Percentiles rank a stretch among this genome's conserved stretches.
These are phyloP conservation scores for Drosophila parvula DNA, from an alignment of 1,140 invertebrate species.

Conservation along the genomic window DNA sequence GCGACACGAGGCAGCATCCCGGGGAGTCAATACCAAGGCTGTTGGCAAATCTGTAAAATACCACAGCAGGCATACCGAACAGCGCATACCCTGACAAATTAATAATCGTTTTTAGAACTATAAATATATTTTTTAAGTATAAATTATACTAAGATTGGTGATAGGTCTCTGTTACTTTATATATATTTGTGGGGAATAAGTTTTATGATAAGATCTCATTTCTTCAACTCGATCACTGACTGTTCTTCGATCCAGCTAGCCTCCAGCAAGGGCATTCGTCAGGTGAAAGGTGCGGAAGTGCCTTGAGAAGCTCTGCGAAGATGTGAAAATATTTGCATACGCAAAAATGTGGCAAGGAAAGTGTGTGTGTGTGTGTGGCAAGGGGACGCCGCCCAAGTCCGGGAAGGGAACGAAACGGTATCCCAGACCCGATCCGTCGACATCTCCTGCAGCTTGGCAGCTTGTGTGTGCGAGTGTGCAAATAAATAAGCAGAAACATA, in stretches of 20 bases:
- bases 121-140: no score
- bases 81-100: conserved; percentile 7
- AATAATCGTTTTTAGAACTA: no score
- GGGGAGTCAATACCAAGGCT: conserved; percentile 37
- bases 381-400: neutral
- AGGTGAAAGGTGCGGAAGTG: conserved; percentile 62
- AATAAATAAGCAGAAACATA: conserved; percentile 60
- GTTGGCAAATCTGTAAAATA: conserved; percentile 4
- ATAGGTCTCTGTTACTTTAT: no score
- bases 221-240: fast-evolving
- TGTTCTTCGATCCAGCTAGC: neutral
- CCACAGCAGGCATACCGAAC: conserved; percentile 3
- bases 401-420: neutral
- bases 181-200: no score
- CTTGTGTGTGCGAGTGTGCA: conserved; percentile 22
- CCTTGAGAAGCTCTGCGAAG: conserved; percentile 21
- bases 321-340: conserved; percentile 61
- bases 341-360: conserved; percentile 56
- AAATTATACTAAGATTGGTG: no score
- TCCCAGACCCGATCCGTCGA: conserved; percentile 22
- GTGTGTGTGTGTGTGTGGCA: neutral
- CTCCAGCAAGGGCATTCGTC: conserved; percentile 3
- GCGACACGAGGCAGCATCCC: conserved; percentile 25
- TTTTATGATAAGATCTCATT: neutral
- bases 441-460: conserved; percentile 13